A percentile compares a stretch with the other conserved stretches of the same genome.
These are phyloP conservation scores for Ginglymostoma cirratum DNA, from an alignment of 2,113 vertebrate species.

Conservation along the genomic window DNA sequence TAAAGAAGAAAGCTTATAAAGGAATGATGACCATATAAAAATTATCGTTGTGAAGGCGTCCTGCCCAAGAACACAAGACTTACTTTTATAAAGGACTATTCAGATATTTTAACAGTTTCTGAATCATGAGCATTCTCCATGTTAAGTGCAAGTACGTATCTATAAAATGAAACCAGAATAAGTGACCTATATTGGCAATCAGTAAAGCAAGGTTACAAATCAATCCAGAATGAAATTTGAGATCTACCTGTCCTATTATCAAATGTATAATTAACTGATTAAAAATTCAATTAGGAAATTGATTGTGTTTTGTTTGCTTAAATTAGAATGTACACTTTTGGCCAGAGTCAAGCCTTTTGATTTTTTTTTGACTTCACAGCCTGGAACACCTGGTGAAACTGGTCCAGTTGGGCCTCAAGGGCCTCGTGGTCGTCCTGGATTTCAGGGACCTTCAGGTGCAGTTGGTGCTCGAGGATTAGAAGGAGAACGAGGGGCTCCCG, in stretches of 20 bases:
- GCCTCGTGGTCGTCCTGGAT: conserved; percentile 59
- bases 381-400: conserved; percentile 56
- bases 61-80: not conserved
- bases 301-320: not conserved
- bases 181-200: not conserved
- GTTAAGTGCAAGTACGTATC: not conserved
- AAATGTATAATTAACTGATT: not conserved
- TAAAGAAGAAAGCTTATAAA: not conserved
- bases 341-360: too few relatives aligned
- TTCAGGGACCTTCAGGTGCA: conserved; percentile 58
- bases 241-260: not conserved
- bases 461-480: conserved; percentile 60
- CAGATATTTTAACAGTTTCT: not conserved
- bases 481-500: conserved; percentile 56
- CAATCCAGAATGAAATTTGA: not conserved
- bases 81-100: not conserved
- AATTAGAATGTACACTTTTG: not conserved
- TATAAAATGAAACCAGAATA: not conserved
- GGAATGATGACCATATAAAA: not conserved
- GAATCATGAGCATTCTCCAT: not conserved
- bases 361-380: conserved; percentile 42
- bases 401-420: conserved; percentile 57
- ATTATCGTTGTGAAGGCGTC: not conserved
- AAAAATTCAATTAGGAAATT: not conserved
- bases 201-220: not conserved